phyloP scores from a whole-genome alignment of 2,113 vertebrate species.

The Macaca nemestrina region DNA sequence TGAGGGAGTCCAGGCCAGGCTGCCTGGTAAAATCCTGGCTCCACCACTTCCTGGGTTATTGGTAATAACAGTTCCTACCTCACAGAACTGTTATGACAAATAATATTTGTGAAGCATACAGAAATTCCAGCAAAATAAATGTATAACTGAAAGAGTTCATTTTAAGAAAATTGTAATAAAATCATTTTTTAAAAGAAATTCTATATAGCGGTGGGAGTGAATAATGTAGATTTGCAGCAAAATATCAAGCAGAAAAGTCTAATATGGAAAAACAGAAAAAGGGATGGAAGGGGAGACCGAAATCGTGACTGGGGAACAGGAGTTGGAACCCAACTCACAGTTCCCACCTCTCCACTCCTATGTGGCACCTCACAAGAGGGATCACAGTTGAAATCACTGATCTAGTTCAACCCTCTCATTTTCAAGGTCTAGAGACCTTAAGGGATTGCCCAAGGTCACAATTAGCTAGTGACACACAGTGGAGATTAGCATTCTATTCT shows the following conservation, averaged over 20 bases:
- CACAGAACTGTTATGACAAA: background rate
- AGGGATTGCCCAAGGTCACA: background rate
- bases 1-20: background rate
- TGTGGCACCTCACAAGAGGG: background rate
- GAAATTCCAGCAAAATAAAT: background rate
- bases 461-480: background rate
- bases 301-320: background rate
- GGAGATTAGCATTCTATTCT: background rate
- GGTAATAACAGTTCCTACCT: background rate
- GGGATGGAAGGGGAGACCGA: fast-evolving
- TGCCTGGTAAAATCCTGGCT: background rate
- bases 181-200: conserved; percentile 9
- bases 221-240: background rate
- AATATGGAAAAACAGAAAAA: background rate
- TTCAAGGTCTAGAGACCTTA: background rate
- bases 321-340: background rate
- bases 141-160: background rate
- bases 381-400: background rate
- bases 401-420: background rate
- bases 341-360: background rate
- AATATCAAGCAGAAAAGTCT: background rate
- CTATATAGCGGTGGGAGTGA: background rate
- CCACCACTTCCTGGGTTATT: background rate
- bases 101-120: background rate
- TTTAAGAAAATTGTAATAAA: background rate